phyloP scores from a whole-genome alignment of 2,113 vertebrate genomes.

The Phoenicopterus ruber region DNA sequence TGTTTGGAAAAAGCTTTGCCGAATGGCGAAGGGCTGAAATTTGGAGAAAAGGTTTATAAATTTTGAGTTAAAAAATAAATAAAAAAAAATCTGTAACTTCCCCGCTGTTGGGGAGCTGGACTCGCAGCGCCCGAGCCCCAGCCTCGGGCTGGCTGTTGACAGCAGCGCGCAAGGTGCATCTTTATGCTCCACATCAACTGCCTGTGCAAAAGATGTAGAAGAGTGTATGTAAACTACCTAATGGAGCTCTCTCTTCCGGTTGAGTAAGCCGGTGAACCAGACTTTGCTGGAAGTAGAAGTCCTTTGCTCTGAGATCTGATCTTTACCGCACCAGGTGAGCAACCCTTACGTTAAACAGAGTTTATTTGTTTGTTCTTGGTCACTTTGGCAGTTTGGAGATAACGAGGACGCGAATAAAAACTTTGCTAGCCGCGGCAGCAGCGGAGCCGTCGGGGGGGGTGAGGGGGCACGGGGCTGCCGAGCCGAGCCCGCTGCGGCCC shows the following conservation, averaged over 20 bases:
- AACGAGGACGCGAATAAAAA: background rate
- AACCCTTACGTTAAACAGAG: background rate
- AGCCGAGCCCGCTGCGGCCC: background rate
- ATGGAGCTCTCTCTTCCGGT: background rate
- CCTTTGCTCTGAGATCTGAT: conserved; percentile 29
- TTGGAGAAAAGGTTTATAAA: background rate
- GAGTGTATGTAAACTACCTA: background rate
- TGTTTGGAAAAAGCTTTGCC: background rate
- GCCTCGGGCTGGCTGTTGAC: background rate
- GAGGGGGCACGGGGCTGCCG: too few relatives aligned
- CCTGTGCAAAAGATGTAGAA: background rate
- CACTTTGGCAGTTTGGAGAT: background rate
- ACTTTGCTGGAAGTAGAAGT: conserved; percentile 23
- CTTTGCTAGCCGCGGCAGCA: background rate
- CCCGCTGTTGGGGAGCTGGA: background rate
- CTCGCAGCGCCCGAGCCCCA: background rate
- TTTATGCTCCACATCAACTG: background rate
- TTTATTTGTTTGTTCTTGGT: background rate
- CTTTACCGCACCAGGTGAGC: conserved; percentile 70
- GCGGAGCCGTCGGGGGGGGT: background rate
- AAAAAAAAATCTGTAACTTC: background rate
- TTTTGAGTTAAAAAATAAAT: background rate
- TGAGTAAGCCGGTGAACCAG: background rate
- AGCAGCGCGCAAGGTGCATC: background rate
- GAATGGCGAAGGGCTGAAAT: background rate